Evolutionary conservation across 2,888 invertebrate genomes (phyloP), one percentile per base, ranked within the genome.

Genomic region (Tinea trinotella): DNA sequence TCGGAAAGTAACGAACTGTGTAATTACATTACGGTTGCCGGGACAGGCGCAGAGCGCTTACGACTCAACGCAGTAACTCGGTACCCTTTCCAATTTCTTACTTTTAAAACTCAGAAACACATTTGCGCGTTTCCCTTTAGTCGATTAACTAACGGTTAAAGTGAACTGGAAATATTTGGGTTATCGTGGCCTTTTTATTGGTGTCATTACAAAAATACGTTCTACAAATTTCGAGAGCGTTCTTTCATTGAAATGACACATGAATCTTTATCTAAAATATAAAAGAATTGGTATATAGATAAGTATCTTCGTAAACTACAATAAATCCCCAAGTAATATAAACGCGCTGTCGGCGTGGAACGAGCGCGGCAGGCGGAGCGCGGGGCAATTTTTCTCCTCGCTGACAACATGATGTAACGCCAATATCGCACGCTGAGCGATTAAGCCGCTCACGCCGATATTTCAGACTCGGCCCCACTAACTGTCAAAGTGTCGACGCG

Each of bases 391-490:
- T 85, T 83, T 84, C 84, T 84, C 82, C 76, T 68, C 74, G 80
- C 81, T 85, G 84, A 84, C 84, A 84, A 84, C 83, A 83, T 83
- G 83, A 83, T 83, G 84, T 84, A 84, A 84, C 82, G 82, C 81
- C 84, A 84, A 85, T 85, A 85, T 83, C 83, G 80, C 80, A 77
- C 82, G 74, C 81, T 81, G 82, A 83, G 75, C 83, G 84, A 85
- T 85, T 84, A 85, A 83, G 83, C 83, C 83, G 83, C 83, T 81
- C 71, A 76, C 76, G 76, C 77, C 82, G 79, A 83, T 83, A 85
- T 83, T 83, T 83, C 81, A 82, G 81, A 80, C 80, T 82, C 78
- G 77, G 79, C 82, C 79, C 76, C 79, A 81, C 81, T 80, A 83
- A 81, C 81, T 83, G 83, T 82, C 84, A 81, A 81, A 79, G 73